Evolutionary conservation across 2,113 vertebrate genomes (phyloP), one percentile per base, ranked within the genome.

Genomic region (Halichoeres trimaculatus): DNA sequence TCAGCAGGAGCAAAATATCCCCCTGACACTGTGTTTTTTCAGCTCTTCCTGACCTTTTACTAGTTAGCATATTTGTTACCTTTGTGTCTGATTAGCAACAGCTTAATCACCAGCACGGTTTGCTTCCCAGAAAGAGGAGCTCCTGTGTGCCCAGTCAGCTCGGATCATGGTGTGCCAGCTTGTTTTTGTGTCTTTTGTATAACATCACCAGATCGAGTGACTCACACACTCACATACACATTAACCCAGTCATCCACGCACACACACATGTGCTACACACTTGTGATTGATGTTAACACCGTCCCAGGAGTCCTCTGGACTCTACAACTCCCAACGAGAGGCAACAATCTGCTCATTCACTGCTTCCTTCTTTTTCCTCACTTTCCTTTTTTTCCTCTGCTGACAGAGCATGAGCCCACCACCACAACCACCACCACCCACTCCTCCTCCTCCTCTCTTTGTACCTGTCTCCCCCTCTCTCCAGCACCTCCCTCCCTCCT

Each of bases 381-480:
- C 50, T 51, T 75, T 51, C 16, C 48, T n/a, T 10, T 50, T 64
- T 69, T 40, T 69, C 36, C 40, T 48, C 10, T 71, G 78, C 73
- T 87, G 83, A 80, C 76, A 60, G 79, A 85, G 84, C 68, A 81
- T 13, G 59, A 66, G 60, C 81, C 30, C 30, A 30, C 30, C 30
- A 30, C 70, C 80, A 48, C 12, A 38, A 73, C 80, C 55, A 19
- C 70, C 80, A 48, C 77, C 59, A 22, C 60, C 13, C 13, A n/a
- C 52, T 1, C 24, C 56, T 22, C 65, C 69, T 26, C 60, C 40
- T 74, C 70, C 52, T 73, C 87, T 86, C 87, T 87, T 74, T 87
- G 81, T 89, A 87, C 83, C 81, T 87, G 78, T 88, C 84, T 85
- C 79, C 84, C 74, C 75, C 65, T 89, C 84, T 81, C 89, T 85